These are phyloP conservation scores for Agrotis segetum DNA, from an alignment of 2,888 invertebrate species.

Conservation along the genomic window DNA sequence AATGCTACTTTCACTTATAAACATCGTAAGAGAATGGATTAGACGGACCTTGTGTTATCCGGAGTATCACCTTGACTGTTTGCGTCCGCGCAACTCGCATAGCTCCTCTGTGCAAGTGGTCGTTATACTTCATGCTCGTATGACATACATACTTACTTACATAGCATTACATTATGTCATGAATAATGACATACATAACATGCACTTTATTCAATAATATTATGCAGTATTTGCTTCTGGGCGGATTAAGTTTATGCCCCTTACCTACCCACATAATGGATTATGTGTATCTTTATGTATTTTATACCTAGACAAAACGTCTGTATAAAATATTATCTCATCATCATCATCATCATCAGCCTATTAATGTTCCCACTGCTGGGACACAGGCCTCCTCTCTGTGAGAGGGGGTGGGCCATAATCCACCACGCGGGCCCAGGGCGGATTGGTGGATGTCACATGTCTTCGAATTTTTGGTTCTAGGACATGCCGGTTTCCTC, in stretches of 20 bases:
- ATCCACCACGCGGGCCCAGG: too few relatives aligned
- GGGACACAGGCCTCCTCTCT: too few relatives aligned
- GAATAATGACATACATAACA: conserved; percentile 4
- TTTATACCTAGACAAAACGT: neutral
- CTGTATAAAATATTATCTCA: too few relatives aligned
- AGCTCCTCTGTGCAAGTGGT: conserved; percentile 57
- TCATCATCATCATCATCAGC: too few relatives aligned
- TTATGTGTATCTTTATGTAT: neutral
- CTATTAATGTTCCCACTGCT: too few relatives aligned
- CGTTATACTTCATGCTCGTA: conserved; percentile 52
- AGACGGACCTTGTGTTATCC: conserved; percentile 83
- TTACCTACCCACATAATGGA: neutral
- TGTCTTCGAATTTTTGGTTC: too few relatives aligned
- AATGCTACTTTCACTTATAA: conserved; percentile 80
- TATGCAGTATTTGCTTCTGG: neutral
- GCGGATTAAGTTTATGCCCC: neutral
- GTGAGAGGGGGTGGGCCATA: too few relatives aligned
- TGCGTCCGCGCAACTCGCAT: conserved; percentile 68
- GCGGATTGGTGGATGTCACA: too few relatives aligned
- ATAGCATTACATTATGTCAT: conserved; percentile 31
- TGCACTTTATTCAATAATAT: neutral
- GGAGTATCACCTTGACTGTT: conserved; percentile 79
- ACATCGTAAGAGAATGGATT: conserved; percentile 81
- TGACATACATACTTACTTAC: conserved; percentile 47
- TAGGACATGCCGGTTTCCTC: too few relatives aligned